A percentile compares a stretch with the other conserved stretches of the same genome.
Evolutionary conservation across 2,797 vertebrate genomes (phyloP).

Genomic region (Galago senegalensis): DNA sequence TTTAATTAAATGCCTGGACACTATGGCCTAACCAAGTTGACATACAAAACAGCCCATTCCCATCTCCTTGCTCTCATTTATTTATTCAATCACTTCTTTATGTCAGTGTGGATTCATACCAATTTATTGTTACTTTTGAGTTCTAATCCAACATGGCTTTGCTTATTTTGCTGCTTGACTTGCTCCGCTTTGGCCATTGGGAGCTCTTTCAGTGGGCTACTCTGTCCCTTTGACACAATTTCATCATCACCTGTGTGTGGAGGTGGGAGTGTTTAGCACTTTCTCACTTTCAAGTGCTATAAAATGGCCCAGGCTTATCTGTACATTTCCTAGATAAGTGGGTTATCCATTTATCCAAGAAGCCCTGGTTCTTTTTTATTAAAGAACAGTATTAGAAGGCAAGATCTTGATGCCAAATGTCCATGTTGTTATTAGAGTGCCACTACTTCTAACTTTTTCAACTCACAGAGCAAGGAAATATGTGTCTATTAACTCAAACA

Average conservation of each 20-base stretch:
- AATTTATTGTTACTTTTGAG: neutral
- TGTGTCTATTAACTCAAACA: too few species aligned
- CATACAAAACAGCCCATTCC: neutral
- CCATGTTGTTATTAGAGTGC: neutral
- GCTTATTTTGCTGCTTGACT: neutral
- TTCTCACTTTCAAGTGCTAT: neutral
- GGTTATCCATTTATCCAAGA: neutral
- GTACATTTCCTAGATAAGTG: neutral
- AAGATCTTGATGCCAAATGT: neutral
- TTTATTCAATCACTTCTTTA: neutral
- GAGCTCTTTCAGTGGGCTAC: neutral
- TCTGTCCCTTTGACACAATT: neutral
- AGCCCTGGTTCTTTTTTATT: neutral
- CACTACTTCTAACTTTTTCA: neutral
- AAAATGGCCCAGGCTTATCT: neutral
- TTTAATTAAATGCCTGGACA: neutral
- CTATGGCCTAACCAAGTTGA: neutral
- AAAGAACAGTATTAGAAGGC: neutral
- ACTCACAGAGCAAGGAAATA: neutral
- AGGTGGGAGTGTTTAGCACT: neutral
- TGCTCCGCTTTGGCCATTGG: neutral
- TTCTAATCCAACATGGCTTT: neutral
- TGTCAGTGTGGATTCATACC: neutral
- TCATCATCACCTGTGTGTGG: neutral
- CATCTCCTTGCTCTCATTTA: neutral